Conservation (phyloP, 1,140 invertebrate species). For the Neodiprion fabricii region DNA sequence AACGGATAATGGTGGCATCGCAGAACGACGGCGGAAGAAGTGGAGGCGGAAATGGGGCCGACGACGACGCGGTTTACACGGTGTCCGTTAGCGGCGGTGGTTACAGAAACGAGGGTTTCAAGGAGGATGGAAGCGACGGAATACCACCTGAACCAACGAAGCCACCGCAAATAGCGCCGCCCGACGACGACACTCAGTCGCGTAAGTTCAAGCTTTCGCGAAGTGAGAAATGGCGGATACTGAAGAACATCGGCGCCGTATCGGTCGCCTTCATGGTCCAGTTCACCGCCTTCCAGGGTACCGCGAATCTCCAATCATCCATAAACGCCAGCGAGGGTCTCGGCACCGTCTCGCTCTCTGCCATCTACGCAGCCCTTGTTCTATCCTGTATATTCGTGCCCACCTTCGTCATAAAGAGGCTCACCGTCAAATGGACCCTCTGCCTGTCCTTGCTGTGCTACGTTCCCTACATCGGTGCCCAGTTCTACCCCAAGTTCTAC, state of each 20-base stretch:
- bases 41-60: constrained; percentile 35
- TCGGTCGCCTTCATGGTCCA: constrained; percentile 91
- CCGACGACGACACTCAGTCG: constrained; percentile 68
- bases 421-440: constrained; percentile 96
- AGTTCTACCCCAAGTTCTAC: constrained; percentile 90
- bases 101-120: constrained; percentile 74
- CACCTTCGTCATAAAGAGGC: constrained; percentile 83
- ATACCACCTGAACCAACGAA: constrained; percentile 61
- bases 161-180: constrained; percentile 66
- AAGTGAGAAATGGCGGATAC: constrained; percentile 84
- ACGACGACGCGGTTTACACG: constrained; percentile 57
- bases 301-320: constrained; percentile 88
- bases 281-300: constrained; percentile 91
- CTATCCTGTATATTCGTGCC: constrained; percentile 93
- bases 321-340: constrained; percentile 85
- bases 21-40: constrained; percentile 57
- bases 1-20: constrained; percentile 53
- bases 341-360: constrained; percentile 83
- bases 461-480: constrained; percentile 90
- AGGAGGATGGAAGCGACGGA: constrained; percentile 65
- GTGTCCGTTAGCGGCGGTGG: constrained; percentile 65
- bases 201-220: constrained; percentile 79
- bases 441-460: constrained; percentile 91
- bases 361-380: constrained; percentile 88
- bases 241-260: constrained; percentile 86